phyloP scores from a whole-genome alignment of 2,888 invertebrate species.

The Machimus rusticus region DNA sequence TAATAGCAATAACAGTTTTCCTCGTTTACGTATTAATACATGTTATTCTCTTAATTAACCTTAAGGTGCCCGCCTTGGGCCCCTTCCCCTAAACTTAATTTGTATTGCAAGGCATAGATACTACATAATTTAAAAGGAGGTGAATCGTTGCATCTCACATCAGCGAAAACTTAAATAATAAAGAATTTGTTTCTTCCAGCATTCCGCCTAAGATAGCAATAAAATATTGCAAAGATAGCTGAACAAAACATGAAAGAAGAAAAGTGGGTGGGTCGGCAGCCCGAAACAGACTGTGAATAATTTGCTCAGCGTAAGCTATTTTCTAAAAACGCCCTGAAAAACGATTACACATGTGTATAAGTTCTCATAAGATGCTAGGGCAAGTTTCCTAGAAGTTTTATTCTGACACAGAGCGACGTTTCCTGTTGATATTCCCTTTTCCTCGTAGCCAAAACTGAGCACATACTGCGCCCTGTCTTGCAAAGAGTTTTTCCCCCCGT shows the following conservation, averaged over 20 bases:
- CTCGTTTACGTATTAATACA: no score
- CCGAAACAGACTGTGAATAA: conserved; percentile 15
- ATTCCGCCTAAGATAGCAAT: background rate
- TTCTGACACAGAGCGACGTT: conserved; percentile 22
- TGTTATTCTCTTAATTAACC: no score
- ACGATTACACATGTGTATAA: conserved; percentile 13
- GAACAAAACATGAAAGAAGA: background rate
- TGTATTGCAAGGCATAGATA: background rate
- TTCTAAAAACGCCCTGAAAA: background rate
- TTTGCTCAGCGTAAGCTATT: conserved; percentile 4
- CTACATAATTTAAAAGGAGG: background rate
- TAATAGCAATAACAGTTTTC: no score
- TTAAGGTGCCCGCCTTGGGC: no score
- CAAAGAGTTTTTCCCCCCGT: background rate
- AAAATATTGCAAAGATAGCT: conserved; percentile 9
- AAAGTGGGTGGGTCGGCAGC: background rate
- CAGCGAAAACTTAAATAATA: background rate
- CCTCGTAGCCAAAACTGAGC: background rate
- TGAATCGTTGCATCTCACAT: background rate
- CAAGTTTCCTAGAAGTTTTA: conserved; percentile 8
- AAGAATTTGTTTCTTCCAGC: background rate
- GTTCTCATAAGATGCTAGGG: background rate
- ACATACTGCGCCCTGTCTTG: background rate
- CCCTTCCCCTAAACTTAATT: no score
- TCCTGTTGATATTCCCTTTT: conserved; percentile 34